Evolutionary conservation across 2,113 vertebrate genomes (phyloP), one percentile per base, ranked within the genome.

Genomic region (Dascyllus trimaculatus): DNA sequence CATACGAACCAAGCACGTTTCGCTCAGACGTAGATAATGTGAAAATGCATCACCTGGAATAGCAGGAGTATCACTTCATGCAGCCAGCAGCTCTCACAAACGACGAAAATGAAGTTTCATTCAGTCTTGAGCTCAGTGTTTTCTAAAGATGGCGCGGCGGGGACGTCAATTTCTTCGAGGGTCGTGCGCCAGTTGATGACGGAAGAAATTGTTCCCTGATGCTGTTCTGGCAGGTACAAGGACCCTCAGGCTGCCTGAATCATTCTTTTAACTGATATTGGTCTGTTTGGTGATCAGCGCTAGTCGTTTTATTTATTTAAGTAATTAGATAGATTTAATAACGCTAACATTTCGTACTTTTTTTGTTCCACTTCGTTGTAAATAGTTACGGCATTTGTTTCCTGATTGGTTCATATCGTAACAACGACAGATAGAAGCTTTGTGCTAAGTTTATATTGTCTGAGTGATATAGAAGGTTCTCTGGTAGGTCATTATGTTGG

Each of bases 131-230:
- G 60, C 71, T 68, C 70, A 82, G 57, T 88, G 81, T 88, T 92
- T 94, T 95, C 82, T 66, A 88, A 95, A 95, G 94, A 95, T 95
- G 95, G 94, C 95, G 94, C 94, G 86, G 71, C 87, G 38, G 32
- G 51, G 52, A 90, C 86, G 84, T 91, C 90, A 86, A 81, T 65
- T 74, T 82, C 85, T 86, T 67, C 49, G 65, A 83, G 80, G 24
- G 45, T 18, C 43, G 56, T 81, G 74, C 79, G 70, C 35, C 59
- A 75, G 57, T 75, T 1, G 8, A 68, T 0, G 43, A 0, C 0
- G 0, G 0, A 11, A 26, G 5, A 1, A 1, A 11, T 4, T 18
- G 0, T 4, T 13, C 61, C 86, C 91, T 38, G 43, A 21, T 0
- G 0, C 0, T 5, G 0, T 1, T 2, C 67, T 84, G 24, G 7